Evolutionary conservation across 2,797 vertebrate species (phyloP).

Genomic region (Chiloscyllium punctatum): DNA sequence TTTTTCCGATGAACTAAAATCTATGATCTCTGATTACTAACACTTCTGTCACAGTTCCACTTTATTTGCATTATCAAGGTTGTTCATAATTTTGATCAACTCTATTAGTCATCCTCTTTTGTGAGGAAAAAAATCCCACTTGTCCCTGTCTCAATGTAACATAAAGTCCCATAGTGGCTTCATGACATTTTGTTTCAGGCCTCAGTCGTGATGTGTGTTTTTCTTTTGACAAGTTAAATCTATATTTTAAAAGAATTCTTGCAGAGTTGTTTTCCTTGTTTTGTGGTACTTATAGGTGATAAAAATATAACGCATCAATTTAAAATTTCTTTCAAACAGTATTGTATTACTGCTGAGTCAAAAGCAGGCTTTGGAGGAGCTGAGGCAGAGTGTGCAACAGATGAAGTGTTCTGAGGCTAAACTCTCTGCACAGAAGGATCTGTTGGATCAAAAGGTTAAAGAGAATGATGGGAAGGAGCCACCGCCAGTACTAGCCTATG

Average conservation of each 20-base stretch:
- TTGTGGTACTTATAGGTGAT: background rate
- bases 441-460: slow-evolving; percentile 82
- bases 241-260: background rate
- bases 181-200: background rate
- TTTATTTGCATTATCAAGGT: background rate
- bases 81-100: background rate
- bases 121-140: background rate
- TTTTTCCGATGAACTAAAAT: background rate
- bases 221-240: background rate
- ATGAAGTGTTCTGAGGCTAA: slow-evolving; percentile 79
- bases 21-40: background rate
- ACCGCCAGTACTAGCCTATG: slow-evolving; percentile 78
- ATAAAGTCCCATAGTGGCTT: background rate
- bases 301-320: background rate
- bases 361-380: slow-evolving; percentile 82
- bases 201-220: background rate
- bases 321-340: slow-evolving; percentile 53
- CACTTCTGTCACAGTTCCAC: background rate
- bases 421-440: slow-evolving; percentile 76
- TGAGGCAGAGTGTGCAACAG: slow-evolving; percentile 82
- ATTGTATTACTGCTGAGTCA: slow-evolving; percentile 83
- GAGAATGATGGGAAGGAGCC: slow-evolving; percentile 79
- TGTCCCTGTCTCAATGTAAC: background rate
- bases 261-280: background rate
- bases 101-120: background rate